phyloP scores from a whole-genome alignment of 2,113 vertebrate species.

The Channa argus region DNA sequence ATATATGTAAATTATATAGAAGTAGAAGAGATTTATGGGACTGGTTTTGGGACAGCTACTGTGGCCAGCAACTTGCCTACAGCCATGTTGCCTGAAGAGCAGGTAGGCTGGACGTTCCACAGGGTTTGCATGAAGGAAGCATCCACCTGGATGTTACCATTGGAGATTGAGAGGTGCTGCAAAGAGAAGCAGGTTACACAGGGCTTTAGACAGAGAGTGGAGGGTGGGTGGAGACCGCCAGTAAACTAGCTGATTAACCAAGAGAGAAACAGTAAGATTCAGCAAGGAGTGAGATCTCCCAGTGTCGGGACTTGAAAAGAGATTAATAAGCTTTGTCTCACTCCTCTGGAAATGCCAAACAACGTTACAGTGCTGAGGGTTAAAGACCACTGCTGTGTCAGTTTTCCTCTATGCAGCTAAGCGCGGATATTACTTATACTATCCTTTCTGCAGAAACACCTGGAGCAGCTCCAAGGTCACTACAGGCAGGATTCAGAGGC shows the following conservation, averaged over 20 bases:
- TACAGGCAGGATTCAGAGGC: not conserved
- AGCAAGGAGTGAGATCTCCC: slow-evolving; percentile 7
- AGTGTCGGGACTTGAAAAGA: slow-evolving; percentile 31
- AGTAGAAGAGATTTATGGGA: not conserved
- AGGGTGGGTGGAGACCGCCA: not conserved
- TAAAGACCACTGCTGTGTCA: slow-evolving; percentile 29
- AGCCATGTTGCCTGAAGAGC: slow-evolving; percentile 90
- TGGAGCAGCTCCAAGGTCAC: slow-evolving; percentile 25
- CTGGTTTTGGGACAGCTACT: not conserved
- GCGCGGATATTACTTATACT: slow-evolving; percentile 31
- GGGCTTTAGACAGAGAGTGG: slow-evolving; percentile 4
- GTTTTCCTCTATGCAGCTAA: slow-evolving; percentile 25
- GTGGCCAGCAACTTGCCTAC: slow-evolving; percentile 86
- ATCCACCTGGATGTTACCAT: slow-evolving; percentile 92
- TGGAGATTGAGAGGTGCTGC: slow-evolving; percentile 93
- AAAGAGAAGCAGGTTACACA: slow-evolving; percentile 34
- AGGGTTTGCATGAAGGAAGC: slow-evolving; percentile 98
- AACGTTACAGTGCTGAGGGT: slow-evolving; percentile 1
- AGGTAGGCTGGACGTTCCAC: slow-evolving; percentile 97
- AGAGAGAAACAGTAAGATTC: slow-evolving; percentile 3
- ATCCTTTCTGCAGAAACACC: slow-evolving; percentile 27
- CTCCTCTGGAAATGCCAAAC: slow-evolving; percentile 25
- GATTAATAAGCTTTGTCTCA: slow-evolving; percentile 16
- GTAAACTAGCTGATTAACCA: not conserved
- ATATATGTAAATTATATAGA: not conserved